These are phyloP conservation scores for Synanthedon tipuliformis DNA, from an alignment of 2,888 invertebrate genomes.

Conservation along the genomic window DNA sequence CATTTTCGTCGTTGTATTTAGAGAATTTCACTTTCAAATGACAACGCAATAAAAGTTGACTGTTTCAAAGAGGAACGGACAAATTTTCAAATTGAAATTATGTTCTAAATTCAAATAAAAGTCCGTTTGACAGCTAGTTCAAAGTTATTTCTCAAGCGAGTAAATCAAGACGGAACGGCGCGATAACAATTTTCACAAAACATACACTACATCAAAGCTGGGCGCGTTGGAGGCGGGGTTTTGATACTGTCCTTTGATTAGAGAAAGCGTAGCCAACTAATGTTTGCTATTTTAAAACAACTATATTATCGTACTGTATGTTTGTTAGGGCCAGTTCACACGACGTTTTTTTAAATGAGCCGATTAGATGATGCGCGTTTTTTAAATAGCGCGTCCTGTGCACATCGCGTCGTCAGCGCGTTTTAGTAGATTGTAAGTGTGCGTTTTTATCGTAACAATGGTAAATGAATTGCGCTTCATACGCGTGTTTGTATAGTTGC, in stretches of 20 bases:
- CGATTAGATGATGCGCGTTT: too few species aligned
- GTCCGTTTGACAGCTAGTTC: conserved; percentile 4
- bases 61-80: too few species aligned
- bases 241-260: conserved; percentile 60
- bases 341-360: background rate
- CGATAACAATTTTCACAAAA: conserved; percentile 30
- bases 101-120: background rate
- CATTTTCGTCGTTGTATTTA: too few species aligned
- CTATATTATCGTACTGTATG: conserved; percentile 2
- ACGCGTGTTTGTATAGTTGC: too few species aligned
- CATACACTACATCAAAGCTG: conserved; percentile 48
- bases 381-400: too few species aligned
- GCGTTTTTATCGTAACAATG: too few species aligned
- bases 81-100: too few species aligned
- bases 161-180: conserved; percentile 19
- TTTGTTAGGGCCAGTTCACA: background rate
- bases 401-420: too few species aligned
- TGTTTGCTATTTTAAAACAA: conserved; percentile 39
- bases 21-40: too few species aligned
- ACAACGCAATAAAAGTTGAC: too few species aligned
- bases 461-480: too few species aligned
- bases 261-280: conserved; percentile 28
- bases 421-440: too few species aligned
- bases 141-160: conserved; percentile 11
- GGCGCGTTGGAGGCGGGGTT: conserved; percentile 29